Percentiles rank a stretch among this genome's conserved stretches.
Evolutionary conservation across 2,888 invertebrate genomes (phyloP).

Genomic region (Thyatira batis): DNA sequence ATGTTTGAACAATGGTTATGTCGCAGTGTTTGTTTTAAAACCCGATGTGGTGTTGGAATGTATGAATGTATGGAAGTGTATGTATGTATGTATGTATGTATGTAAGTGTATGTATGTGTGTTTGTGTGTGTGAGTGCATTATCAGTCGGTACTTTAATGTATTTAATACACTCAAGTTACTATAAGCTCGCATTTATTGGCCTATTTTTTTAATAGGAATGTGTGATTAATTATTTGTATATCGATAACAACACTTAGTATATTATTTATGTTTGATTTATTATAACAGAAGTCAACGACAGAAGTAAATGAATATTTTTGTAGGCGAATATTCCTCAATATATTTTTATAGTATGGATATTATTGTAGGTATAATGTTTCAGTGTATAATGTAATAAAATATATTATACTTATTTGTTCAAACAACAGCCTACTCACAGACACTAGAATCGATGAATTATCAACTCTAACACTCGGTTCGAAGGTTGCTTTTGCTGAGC

Average conservation of each 20-base stretch:
- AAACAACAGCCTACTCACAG: too few species aligned
- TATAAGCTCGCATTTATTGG: not conserved
- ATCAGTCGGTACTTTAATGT: not conserved
- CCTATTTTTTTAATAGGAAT: not conserved
- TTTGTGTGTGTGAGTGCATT: not conserved
- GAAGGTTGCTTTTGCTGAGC: too few species aligned
- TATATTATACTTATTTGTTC: too few species aligned
- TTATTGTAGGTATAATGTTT: too few species aligned
- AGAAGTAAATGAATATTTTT: too few species aligned
- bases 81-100: not conserved
- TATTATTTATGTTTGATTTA: not conserved
- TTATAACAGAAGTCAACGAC: not conserved
- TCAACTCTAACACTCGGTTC: too few species aligned
- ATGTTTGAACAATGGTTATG: slow-evolving; percentile 13
- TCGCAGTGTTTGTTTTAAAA: slow-evolving; percentile 11
- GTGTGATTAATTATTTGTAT: not conserved
- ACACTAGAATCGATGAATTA: too few species aligned
- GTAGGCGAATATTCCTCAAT: too few species aligned
- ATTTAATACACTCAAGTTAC: not conserved
- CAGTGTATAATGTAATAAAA: too few species aligned
- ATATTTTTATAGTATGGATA: too few species aligned
- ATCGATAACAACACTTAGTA: not conserved
- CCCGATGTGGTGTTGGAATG: not conserved
- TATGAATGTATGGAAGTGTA: too few species aligned
- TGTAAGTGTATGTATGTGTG: not conserved